These are phyloP conservation scores for Pinctada fucata DNA, from an alignment of 2,888 invertebrate genomes.

Conservation along the genomic window DNA sequence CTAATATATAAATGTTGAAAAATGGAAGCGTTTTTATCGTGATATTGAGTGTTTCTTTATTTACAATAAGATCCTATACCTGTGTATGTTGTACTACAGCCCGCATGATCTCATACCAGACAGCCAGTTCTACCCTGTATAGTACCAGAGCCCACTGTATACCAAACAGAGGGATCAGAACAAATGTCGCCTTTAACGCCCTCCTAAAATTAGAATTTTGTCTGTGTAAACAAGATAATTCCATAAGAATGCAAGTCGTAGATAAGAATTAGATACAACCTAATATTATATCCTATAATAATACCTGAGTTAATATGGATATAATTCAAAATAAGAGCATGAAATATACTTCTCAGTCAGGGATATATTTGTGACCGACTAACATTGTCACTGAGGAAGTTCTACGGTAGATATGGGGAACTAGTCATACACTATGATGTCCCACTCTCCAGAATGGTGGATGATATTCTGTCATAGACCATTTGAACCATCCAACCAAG, in stretches of 20 bases:
- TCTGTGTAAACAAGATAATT: neutral
- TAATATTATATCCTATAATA: neutral
- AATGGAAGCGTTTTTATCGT: no score
- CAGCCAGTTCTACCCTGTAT: conserved; percentile 63
- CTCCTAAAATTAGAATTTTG: conserved; percentile 48
- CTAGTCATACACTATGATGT: no score
- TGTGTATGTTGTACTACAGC: conserved; percentile 71
- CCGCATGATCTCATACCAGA: conserved; percentile 66
- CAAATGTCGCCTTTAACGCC: conserved; percentile 72
- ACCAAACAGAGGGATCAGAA: conserved; percentile 73
- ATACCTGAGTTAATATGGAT: no score
- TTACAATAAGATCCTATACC: conserved; percentile 47
- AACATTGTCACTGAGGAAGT: no score
- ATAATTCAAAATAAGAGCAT: neutral
- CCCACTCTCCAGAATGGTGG: no score
- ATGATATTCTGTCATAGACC: no score
- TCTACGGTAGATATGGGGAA: no score
- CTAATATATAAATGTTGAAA: no score
- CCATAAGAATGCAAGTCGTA: neutral
- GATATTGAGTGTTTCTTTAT: no score
- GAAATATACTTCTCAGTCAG: no score
- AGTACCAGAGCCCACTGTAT: conserved; percentile 73
- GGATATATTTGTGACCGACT: no score
- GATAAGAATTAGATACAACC: neutral
- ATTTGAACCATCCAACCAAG: no score